Evolutionary conservation across 2,797 vertebrate genomes (phyloP).

Genomic region (Mionectes olivaceus): DNA sequence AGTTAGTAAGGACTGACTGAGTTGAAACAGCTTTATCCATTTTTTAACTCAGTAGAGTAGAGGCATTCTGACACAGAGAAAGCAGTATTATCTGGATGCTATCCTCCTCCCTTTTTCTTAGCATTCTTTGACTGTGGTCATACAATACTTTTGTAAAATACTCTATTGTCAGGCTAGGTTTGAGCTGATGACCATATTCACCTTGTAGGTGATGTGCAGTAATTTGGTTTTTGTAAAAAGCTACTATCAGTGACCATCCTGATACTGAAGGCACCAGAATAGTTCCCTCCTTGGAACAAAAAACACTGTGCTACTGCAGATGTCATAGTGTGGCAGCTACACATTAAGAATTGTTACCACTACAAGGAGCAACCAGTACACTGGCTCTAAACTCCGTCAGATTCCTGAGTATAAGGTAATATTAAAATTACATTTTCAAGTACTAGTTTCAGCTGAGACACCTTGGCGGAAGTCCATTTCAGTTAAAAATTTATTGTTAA

Average conservation of each 20-base stretch:
- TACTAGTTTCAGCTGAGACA: not conserved
- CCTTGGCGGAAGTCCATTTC: slow-evolving; percentile 9
- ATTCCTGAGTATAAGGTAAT: not conserved
- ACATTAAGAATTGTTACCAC: not conserved
- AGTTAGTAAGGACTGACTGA: not conserved
- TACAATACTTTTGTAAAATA: not conserved
- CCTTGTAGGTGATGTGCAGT: not conserved
- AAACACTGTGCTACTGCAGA: not conserved
- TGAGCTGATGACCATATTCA: not conserved
- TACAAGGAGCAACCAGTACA: not conserved
- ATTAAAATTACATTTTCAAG: slow-evolving; percentile 30
- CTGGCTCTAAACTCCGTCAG: not conserved
- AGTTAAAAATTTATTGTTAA: slow-evolving; percentile 35
- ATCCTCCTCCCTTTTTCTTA: not conserved
- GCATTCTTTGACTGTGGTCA: not conserved
- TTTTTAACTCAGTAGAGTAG: not conserved
- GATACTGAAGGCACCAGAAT: not conserved
- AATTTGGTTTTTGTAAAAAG: not conserved
- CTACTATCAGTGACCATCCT: not conserved
- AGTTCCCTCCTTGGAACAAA: not conserved
- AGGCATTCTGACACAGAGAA: not conserved
- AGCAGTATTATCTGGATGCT: not conserved
- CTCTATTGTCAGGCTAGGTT: not conserved
- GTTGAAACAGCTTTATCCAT: not conserved
- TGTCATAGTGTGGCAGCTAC: not conserved